phyloP scores from a whole-genome alignment of 2,888 invertebrate genomes.

The Synergus laeviventris region DNA sequence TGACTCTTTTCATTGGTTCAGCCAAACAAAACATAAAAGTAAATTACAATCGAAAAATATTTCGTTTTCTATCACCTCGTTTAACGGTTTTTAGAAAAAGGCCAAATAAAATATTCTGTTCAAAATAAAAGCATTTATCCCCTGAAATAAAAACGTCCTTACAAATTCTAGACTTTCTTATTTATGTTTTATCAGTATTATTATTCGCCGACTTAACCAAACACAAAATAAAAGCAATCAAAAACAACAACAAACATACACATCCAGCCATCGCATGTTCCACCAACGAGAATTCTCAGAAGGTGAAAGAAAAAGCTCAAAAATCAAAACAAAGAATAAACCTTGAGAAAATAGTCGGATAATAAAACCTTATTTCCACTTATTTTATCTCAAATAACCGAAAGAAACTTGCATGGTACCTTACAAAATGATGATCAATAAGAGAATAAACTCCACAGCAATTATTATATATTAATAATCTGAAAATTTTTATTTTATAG shows the following conservation, averaged over 20 bases:
- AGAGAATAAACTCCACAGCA: too few species aligned
- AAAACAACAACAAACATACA: not conserved
- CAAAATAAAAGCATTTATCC: too few species aligned
- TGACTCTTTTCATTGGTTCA: too few species aligned
- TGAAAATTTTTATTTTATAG: too few species aligned
- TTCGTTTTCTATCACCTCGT: too few species aligned
- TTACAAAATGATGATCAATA: too few species aligned
- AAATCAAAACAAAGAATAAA: slow-evolving; percentile 41
- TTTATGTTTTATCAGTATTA: not conserved
- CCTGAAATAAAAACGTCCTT: not conserved
- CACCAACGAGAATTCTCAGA: slow-evolving; percentile 32
- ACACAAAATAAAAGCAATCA: not conserved
- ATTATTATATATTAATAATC: too few species aligned
- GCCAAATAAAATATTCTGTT: too few species aligned
- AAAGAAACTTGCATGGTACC: not conserved
- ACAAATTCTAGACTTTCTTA: not conserved
- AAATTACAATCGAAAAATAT: too few species aligned
- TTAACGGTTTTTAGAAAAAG: too few species aligned
- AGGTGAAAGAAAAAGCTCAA: slow-evolving; percentile 40
- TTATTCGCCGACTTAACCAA: not conserved
- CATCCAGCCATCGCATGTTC: not conserved
- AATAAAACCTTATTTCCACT: not conserved
- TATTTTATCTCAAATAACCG: not conserved
- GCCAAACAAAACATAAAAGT: too few species aligned
- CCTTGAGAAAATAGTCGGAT: not conserved